phyloP scores from a whole-genome alignment of 2,113 vertebrate species.

The Scalopus aquaticus region DNA sequence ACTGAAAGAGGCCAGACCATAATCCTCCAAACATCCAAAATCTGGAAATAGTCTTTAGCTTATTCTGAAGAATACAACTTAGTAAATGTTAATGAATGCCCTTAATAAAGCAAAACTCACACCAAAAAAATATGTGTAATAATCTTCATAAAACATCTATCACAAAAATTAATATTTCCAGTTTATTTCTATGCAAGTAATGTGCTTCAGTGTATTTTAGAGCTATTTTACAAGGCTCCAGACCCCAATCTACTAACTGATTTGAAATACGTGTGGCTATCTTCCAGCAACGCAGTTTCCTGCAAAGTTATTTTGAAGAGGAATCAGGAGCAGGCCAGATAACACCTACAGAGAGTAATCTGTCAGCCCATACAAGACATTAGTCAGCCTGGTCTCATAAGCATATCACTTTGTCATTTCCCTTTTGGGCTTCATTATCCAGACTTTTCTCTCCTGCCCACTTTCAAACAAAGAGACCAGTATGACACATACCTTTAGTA shows the following conservation, averaged over 20 bases:
- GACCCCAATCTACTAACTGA: not conserved
- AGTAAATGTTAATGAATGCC: not conserved
- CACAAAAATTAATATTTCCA: not conserved
- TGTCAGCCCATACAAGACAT: conserved; percentile 18
- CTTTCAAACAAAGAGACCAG: conserved; percentile 19
- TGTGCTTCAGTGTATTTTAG: not conserved
- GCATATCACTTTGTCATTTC: not conserved
- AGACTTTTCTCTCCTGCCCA: not conserved
- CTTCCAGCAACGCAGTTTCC: not conserved
- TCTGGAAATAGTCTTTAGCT: not conserved
- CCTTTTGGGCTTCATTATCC: not conserved
- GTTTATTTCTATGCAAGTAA: not conserved
- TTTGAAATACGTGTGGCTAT: not conserved
- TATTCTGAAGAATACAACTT: not conserved
- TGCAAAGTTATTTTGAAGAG: conserved; percentile 17
- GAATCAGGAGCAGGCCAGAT: not conserved
- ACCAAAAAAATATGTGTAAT: not conserved
- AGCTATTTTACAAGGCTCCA: not conserved
- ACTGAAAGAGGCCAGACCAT: not conserved
- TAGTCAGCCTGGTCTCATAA: not conserved
- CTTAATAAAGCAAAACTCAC: not conserved
- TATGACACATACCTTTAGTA: not conserved
- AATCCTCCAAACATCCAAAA: not conserved
- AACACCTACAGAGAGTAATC: conserved; percentile 9
- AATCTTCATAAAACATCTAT: not conserved